Conservation (phyloP, 2,888 invertebrate genomes). For the Cordylochernes scorpioides region DNA sequence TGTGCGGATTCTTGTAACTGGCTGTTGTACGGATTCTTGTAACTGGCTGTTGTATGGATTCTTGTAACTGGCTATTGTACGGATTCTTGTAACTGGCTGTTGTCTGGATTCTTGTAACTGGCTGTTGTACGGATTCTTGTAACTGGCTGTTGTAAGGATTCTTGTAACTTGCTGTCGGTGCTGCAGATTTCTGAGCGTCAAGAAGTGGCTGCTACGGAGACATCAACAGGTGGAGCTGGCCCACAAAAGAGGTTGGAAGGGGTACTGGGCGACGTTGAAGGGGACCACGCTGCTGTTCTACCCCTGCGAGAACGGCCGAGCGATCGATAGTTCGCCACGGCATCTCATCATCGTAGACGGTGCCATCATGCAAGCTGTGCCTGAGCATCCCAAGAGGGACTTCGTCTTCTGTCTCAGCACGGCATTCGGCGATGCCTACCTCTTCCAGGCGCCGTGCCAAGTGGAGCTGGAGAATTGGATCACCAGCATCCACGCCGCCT, state of each 20-base stretch:
- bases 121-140: too few species aligned
- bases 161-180: too few species aligned
- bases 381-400: slow-evolving; percentile 89
- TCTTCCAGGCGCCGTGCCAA: slow-evolving; percentile 65
- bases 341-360: slow-evolving; percentile 86
- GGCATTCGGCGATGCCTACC: slow-evolving; percentile 86
- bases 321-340: slow-evolving; percentile 74
- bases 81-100: too few species aligned
- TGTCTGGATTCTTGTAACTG: too few species aligned
- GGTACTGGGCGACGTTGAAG: slow-evolving; percentile 92
- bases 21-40: too few species aligned
- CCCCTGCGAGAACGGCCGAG: slow-evolving; percentile 52
- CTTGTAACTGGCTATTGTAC: too few species aligned
- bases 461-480: slow-evolving; percentile 95
- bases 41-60: too few species aligned
- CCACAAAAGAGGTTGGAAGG: slow-evolving; percentile 86
- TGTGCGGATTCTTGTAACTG: too few species aligned
- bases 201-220: slow-evolving; percentile 88
- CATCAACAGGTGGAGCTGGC: slow-evolving; percentile 62
- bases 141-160: too few species aligned
- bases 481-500: slow-evolving; percentile 87
- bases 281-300: slow-evolving; percentile 87
- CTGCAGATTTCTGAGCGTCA: slow-evolving; percentile 73
- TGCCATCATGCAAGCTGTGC: slow-evolving; percentile 90
- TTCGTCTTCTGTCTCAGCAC: slow-evolving; percentile 94